A percentile compares a stretch with the other conserved stretches of the same genome.
phyloP scores from a whole-genome alignment of 2,113 vertebrate species.

The Limnothrissa miodon region DNA sequence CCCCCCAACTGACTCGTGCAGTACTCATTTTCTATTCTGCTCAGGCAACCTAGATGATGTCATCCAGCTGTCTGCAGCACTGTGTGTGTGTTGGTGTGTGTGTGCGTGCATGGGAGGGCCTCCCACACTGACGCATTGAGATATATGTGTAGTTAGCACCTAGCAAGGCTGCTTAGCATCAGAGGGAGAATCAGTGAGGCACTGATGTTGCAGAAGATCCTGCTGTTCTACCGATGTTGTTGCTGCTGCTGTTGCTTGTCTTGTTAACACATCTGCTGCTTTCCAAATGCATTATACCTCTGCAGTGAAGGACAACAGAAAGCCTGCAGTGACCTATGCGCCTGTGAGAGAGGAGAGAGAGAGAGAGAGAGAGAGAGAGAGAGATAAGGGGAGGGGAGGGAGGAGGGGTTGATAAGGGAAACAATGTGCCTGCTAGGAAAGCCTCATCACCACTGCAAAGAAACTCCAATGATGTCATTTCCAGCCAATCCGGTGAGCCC shows the following conservation, averaged over 20 bases:
- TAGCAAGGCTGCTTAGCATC: constrained; percentile 6
- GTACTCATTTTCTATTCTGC: constrained; percentile 40
- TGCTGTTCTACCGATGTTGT: neutral
- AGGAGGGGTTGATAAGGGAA: neutral
- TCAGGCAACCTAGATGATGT: constrained; percentile 61
- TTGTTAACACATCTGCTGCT: neutral
- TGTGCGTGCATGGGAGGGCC: constrained; percentile 9
- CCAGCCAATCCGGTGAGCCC: constrained; percentile 63
- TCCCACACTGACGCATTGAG: constrained; percentile 26
- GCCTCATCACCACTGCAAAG: constrained; percentile 56
- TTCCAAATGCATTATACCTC: neutral
- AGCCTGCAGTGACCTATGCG: neutral
- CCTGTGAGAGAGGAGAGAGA: neutral
- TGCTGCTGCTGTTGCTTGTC: neutral
- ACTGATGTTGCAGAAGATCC: neutral
- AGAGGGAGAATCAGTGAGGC: neutral
- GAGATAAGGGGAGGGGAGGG: neutral
- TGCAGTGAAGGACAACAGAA: neutral
- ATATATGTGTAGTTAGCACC: neutral
- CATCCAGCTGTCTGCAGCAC: constrained; percentile 60
- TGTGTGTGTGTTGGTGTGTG: neutral
- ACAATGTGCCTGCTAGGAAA: constrained; percentile 47
- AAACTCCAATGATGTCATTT: constrained; percentile 66
- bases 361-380: neutral
- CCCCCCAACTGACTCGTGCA: neutral